Conservation (phyloP, 2,797 vertebrate genomes). For the Todus mexicanus region DNA sequence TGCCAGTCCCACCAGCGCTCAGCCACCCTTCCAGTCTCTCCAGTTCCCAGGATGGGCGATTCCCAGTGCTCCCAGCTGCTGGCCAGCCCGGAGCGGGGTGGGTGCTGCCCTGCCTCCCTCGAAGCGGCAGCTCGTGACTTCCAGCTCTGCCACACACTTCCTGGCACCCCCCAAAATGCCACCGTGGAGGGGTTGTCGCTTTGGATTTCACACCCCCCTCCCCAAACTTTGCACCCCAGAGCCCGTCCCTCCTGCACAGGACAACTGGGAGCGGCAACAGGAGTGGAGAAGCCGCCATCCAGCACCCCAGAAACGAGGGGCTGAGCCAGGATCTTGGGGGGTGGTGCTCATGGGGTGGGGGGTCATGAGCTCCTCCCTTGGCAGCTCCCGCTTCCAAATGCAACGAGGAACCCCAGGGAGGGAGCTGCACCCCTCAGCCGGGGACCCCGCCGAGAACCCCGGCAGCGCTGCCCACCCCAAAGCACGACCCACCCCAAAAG, state of each 20-base stretch:
- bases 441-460: background rate
- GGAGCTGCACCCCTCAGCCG: background rate
- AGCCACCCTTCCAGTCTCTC: background rate
- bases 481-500: background rate
- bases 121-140: rapidly evolving
- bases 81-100: background rate
- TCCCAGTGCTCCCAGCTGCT: background rate
- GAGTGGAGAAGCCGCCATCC: background rate
- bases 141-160: background rate
- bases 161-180: background rate
- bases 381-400: background rate
- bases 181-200: background rate
- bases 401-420: rapidly evolving
- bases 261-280: background rate
- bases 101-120: background rate
- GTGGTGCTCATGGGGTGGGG: background rate
- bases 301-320: background rate
- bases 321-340: background rate
- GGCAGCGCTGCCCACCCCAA: background rate
- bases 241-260: background rate
- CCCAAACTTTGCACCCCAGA: rapidly evolving
- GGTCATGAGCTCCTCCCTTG: background rate
- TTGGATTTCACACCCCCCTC: background rate
- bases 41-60: background rate
- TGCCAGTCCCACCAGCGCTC: background rate